Percentiles rank a stretch among this genome's conserved stretches.
These are phyloP conservation scores for Apogon hyalosoma DNA, from an alignment of 2,797 vertebrate species.

Conservation along the genomic window DNA sequence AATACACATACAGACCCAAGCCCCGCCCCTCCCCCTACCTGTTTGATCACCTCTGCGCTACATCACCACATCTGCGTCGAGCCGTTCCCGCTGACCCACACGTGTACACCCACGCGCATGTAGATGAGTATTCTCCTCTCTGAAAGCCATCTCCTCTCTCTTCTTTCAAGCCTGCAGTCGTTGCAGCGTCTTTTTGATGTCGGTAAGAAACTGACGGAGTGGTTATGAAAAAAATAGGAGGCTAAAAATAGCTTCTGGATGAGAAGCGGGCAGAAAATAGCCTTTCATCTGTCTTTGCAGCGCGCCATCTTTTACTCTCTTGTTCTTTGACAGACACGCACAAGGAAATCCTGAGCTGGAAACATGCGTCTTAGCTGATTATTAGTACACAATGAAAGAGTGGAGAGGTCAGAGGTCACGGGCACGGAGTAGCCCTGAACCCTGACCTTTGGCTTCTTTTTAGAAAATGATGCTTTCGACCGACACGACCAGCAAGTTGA, in stretches of 20 bases:
- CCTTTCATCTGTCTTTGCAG: conserved; percentile 80
- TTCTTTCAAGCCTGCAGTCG: conserved; percentile 37
- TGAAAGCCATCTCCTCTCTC: conserved; percentile 29
- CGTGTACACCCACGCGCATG: conserved; percentile 10
- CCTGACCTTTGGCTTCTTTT: no score
- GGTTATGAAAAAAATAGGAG: conserved; percentile 66
- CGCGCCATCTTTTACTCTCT: conserved; percentile 51
- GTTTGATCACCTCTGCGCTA: conserved; percentile 10
- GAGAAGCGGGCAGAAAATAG: conserved; percentile 76
- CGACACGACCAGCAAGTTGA: no score
- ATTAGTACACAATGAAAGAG: conserved; percentile 68
- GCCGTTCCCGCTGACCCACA: conserved; percentile 20
- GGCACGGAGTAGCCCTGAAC: neutral
- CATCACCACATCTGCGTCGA: conserved; percentile 2
- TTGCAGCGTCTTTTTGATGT: conserved; percentile 72
- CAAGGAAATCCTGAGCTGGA: conserved; percentile 73
- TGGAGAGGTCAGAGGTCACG: conserved; percentile 54
- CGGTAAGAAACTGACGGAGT: conserved; percentile 62
- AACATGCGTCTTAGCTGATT: conserved; percentile 75
- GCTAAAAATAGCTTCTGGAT: conserved; percentile 79
- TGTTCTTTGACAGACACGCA: conserved; percentile 1
- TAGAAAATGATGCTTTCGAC: no score
- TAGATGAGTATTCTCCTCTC: conserved; percentile 37
- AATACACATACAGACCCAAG: neutral
- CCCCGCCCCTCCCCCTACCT: conserved; percentile 24